These are phyloP conservation scores for Thecophora atra DNA, from an alignment of 2,888 invertebrate genomes.

Conservation along the genomic window DNA sequence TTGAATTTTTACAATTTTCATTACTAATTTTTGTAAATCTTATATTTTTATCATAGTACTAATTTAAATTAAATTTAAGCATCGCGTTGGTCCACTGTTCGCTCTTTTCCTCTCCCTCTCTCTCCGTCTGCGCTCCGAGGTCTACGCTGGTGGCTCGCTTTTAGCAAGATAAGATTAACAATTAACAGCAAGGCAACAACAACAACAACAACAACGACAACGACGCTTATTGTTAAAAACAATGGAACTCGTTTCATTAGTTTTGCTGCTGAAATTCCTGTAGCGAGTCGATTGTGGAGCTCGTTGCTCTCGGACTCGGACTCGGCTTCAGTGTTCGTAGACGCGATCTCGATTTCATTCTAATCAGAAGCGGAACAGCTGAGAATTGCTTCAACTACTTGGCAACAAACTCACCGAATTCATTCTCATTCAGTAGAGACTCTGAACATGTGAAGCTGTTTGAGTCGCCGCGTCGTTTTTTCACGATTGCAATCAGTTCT, in stretches of 20 bases:
- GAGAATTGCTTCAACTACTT: neutral
- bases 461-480: too few relatives aligned
- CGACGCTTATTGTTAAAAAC: constrained; percentile 30
- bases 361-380: neutral
- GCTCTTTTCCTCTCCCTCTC: neutral
- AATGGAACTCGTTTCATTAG: constrained; percentile 37
- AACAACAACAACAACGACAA: constrained; percentile 11
- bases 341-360: neutral
- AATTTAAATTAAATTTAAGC: too few relatives aligned
- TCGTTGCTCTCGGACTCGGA: neutral
- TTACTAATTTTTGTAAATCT: too few relatives aligned
- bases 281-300: neutral
- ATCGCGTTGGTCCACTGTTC: neutral
- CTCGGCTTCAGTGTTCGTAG: constrained; percentile 11
- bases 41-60: too few relatives aligned
- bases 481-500: too few relatives aligned
- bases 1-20: too few relatives aligned
- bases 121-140: too few relatives aligned
- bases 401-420: neutral
- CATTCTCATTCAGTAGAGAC: too few relatives aligned
- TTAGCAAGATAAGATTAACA: constrained; percentile 33
- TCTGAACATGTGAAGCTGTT: too few relatives aligned
- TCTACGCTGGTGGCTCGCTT: neutral
- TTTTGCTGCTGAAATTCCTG: constrained; percentile 1
- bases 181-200: constrained; percentile 11